Evolutionary conservation across 2,113 vertebrate genomes (phyloP).

Genomic region (Melanotaenia duboulayi): DNA sequence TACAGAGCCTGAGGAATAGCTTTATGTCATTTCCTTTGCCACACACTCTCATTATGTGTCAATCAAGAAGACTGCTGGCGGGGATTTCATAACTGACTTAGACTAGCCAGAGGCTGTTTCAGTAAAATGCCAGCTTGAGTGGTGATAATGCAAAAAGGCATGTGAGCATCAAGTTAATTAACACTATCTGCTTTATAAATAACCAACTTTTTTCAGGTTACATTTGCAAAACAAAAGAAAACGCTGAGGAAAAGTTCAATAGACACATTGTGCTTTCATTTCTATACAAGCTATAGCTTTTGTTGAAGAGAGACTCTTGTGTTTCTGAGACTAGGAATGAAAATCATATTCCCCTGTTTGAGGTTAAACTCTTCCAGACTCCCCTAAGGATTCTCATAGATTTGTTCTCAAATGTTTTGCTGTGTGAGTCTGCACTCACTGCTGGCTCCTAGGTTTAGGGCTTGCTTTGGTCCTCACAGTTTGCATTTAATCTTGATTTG

Average conservation of each 20-base stretch:
- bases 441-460: conserved; percentile 40
- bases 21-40: conserved; percentile 57
- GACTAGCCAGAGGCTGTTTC: conserved; percentile 7
- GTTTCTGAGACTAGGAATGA: conserved; percentile 18
- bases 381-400: conserved; percentile 23
- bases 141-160: neutral
- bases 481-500: conserved; percentile 48
- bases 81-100: conserved; percentile 40
- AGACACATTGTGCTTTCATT: conserved; percentile 24
- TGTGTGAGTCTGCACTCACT: conserved; percentile 33
- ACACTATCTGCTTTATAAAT: neutral
- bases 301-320: neutral
- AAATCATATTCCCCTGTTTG: conserved; percentile 34
- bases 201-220: neutral
- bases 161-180: neutral
- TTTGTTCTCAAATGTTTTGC: conserved; percentile 44
- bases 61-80: conserved; percentile 28
- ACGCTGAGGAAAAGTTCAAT: conserved; percentile 3
- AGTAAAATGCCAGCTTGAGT: neutral
- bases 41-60: conserved; percentile 54
- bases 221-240: conserved; percentile 1
- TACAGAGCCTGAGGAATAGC: conserved; percentile 24
- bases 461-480: conserved; percentile 40
- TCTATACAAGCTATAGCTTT: neutral
- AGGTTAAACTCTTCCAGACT: conserved; percentile 53